Conservation (phyloP, 2,797 vertebrate genomes). For the Myotis vivesi region DNA sequence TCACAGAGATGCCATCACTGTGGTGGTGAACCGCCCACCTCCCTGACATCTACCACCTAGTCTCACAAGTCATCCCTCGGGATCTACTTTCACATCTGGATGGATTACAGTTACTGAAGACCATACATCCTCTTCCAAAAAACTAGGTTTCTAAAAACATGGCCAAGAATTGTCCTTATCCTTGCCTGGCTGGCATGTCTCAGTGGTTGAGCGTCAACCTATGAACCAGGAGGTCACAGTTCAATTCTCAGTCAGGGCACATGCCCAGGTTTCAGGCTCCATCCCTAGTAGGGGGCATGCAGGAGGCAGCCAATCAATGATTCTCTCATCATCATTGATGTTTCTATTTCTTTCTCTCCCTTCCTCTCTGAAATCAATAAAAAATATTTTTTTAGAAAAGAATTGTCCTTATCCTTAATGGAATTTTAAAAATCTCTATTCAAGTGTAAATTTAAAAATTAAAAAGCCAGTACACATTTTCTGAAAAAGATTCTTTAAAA, state of each 20-base stretch:
- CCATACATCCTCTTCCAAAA: not conserved
- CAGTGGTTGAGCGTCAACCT: not conserved
- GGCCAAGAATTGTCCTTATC: slow-evolving; percentile 17
- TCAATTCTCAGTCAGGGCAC: not conserved
- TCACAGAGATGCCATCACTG: not conserved
- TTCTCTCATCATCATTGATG: not conserved
- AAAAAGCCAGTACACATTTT: not conserved
- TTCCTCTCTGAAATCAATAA: not conserved
- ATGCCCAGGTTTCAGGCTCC: not conserved
- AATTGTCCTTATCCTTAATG: not conserved
- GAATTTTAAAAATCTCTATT: not conserved
- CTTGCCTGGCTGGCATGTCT: not conserved
- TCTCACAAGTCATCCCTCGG: not conserved
- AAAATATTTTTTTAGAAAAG: not conserved
- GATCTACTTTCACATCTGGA: not conserved
- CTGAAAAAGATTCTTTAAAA: slow-evolving; percentile 46
- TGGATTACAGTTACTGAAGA: slow-evolving; percentile 26
- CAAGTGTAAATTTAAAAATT: not conserved
- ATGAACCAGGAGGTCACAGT: not conserved
- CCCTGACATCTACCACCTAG: not conserved
- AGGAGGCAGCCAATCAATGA: not conserved
- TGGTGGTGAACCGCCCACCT: not conserved
- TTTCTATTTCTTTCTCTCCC: not conserved
- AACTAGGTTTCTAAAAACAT: slow-evolving; percentile 13
- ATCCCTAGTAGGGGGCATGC: not conserved